Evolutionary conservation across 2,113 vertebrate species (phyloP), one percentile per base, ranked within the genome.

Genomic region (Carassius gibelio): DNA sequence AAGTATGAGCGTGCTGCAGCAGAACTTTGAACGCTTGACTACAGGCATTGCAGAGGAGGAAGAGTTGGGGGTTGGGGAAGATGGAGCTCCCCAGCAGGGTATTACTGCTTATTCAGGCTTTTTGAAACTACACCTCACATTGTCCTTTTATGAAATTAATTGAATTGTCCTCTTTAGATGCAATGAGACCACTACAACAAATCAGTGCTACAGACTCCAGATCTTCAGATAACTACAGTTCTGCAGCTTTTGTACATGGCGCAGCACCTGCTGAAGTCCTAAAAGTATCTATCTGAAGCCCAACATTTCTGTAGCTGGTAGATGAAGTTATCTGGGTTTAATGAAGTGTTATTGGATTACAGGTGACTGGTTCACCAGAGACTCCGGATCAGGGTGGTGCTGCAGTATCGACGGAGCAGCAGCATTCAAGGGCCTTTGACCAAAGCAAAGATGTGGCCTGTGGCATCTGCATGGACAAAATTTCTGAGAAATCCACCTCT

Each of bases 391-490:
- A 8, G 59, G 57, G 14, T 21, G 88, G 80, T 17, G 85, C 91
- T 6, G 90, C 90, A 0, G 88, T 92, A 30, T 86, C 85, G 8
- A 34, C 21, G 38, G 17, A 48, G 52, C 79, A 74, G 0, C 84
- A 52, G 0, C 88, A 88, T 0, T 8, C 87, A 10, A 89, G 92
- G 72, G 89, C 89, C 75, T 91, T 62, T 88, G 19, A 88, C 85
- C 90, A 89, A 81, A 97, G 96, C 38, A 92, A 92, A 91, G 90
- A 95, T 0, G 23, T 97, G 14, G 91, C 93, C 71, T 98, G 97
- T 8, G 96, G 97, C 14, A 97, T 98, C 93, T 97, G 96, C 92
- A 97, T 97, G 96, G 97, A 98, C 85, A 95, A 94, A n/a, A 95
- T 97, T 66, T 97, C 95, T 1, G 96, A 96, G 88, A 98, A 98